Base-by-base conservation (phyloP, 2,113 vertebrate species). In the Vidua macroura region DNA sequence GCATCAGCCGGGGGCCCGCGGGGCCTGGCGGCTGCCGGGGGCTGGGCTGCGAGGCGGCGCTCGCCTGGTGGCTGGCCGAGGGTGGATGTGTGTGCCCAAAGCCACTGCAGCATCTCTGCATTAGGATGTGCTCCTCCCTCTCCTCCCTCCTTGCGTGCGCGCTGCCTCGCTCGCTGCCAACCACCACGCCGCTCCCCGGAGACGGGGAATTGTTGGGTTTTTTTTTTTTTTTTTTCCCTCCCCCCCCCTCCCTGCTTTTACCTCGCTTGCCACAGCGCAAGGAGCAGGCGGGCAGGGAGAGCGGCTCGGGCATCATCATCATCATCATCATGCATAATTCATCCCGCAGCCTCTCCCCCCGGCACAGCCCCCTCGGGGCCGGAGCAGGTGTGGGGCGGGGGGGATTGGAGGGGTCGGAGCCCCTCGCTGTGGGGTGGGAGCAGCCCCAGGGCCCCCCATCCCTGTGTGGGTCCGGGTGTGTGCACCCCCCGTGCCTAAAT, bases 51-150 rank as follows among this genome's bases (percentile, higher is more conserved):
- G 83, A 83, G 97, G 90, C 49, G 52, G 90, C 19, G 55, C 88
- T 79, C 39, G 95, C 93, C 80, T 51, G 96, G 67, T 75, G 97
- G 87, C 83, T 90, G 95, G 86, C 91, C 93, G 88, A 97, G 96
- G 51, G 95, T 49, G 96, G 93, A 21, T 96, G 95, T 94, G 95
- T 96, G 95, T 80, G 96, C 96, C 97, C 96, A 16, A 68, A 97
- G 97, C 97, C 98, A 96, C 98, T 98, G 98, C 98, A 98, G 98
- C 98, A 97, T 98, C 98, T 97, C 98, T 96, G 98, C 98, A 98
- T 97, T 97, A 97, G 96, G 97, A 98, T 98, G 97, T 97, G 98
- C 98, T 98, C 98, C 97, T 98, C 98, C 98, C 98, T 97, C 95
- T 94, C 93, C 89, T 96, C 93, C 93, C 94, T 90, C 95, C 93